A percentile compares a stretch with the other conserved stretches of the same genome.
phyloP scores from a whole-genome alignment of 2,113 vertebrate genomes.

The Lepus timidus region DNA sequence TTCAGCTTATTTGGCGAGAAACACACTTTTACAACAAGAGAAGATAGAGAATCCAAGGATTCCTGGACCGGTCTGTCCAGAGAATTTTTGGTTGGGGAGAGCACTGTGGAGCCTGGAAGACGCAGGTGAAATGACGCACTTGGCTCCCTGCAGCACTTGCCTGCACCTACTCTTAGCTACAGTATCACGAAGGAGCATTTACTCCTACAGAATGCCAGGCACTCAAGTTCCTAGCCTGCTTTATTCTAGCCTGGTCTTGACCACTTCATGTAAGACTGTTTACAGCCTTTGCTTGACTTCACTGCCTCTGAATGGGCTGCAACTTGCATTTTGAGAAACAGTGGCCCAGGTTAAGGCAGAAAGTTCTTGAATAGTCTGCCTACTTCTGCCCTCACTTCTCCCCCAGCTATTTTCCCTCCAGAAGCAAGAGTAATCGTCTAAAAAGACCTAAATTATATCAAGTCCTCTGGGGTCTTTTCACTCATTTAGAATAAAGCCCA shows the following conservation, averaged over 20 bases:
- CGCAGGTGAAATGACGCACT: neutral
- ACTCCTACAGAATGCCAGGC: neutral
- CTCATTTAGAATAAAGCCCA: neutral
- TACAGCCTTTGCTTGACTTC: neutral
- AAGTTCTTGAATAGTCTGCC: neutral
- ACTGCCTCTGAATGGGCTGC: neutral
- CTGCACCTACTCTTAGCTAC: neutral
- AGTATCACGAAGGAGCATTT: neutral
- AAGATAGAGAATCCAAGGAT: neutral
- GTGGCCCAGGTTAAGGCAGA: neutral
- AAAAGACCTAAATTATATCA: neutral
- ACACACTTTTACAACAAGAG: neutral
- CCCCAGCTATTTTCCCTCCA: neutral
- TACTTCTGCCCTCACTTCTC: neutral
- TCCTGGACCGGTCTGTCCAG: neutral
- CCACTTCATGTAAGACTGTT: neutral
- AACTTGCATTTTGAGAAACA: neutral
- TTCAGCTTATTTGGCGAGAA: neutral
- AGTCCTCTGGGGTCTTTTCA: neutral
- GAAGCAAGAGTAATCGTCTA: neutral
- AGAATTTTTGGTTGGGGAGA: neutral
- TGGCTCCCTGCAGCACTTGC: rapidly evolving
- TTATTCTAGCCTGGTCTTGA: neutral
- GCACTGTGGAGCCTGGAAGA: neutral
- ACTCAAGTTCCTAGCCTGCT: neutral